Evolutionary conservation across 2,888 invertebrate species (phyloP), one percentile per base, ranked within the genome.

Genomic region (Pheosia gnoma): DNA sequence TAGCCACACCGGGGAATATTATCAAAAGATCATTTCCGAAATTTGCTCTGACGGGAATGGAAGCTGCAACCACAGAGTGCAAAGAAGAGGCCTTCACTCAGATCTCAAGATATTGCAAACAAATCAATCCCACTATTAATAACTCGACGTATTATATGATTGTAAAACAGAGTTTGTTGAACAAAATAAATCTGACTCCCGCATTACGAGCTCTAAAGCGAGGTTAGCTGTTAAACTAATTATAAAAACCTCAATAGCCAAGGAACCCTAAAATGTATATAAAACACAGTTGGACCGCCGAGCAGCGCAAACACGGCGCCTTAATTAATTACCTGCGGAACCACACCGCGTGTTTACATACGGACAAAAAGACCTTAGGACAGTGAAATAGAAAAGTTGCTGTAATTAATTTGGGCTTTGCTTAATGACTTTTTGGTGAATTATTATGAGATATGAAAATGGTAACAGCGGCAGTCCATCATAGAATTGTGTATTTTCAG

Each of bases 281-380:
- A 68, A 74, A 77, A 74, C 25, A 75, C 59, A 61, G 58, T 59
- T 37, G 60, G 54, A 13, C 60, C 55, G 63, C 69, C 70, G 59
- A 59, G 65, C 75, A 75, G 71, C 64, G 77, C 67, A 77, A 70
- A 75, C 76, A 73, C 63, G 63, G 66, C 37, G 66, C 71, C 64
- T 68, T 77, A 77, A 77, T 77, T 77, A 77, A 77, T 77, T 77
- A 77, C 75, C 68, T 73, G 64, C 67, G 63, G 70, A 72, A 70
- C 68, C 62, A 66, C 60, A 60, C 65, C 67, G 55, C 58, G 64
- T 75, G 78, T 77, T 77, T 77, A 74, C 72, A 74, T 72, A 75
- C 64, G 70, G 52, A 71, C 71, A 72, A 77, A 77, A 77, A 75
- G 63, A 62, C 51, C 41, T 55, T 39, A 39, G 39, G 39, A 25